Percentiles rank a stretch among this genome's conserved stretches.
Conservation (phyloP, 2,113 vertebrate genomes). For the Notechis scutatus region DNA sequence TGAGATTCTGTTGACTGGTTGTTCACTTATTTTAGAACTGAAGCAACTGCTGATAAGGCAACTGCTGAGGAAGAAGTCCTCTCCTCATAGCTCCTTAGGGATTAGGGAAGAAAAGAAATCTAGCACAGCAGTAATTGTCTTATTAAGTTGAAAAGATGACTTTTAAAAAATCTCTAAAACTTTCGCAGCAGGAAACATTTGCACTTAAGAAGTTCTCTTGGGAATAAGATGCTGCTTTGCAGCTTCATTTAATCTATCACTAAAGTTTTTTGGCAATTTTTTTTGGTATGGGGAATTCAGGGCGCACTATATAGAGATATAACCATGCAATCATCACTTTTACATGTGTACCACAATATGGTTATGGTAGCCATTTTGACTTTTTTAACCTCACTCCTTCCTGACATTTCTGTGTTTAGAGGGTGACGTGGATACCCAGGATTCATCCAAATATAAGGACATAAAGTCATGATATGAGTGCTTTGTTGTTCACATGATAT, state of each 20-base stretch:
- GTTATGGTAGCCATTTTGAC: neutral
- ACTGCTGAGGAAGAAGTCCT: neutral
- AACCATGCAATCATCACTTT: neutral
- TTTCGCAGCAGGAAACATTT: neutral
- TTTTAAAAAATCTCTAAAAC: neutral
- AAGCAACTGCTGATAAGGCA: neutral
- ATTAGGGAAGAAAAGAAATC: conserved; percentile 23
- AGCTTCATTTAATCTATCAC: neutral
- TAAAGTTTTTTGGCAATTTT: neutral
- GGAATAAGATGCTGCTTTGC: neutral
- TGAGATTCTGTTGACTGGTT: conserved; percentile 15
- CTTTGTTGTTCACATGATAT: neutral
- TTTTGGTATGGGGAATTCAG: neutral
- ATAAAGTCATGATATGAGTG: neutral
- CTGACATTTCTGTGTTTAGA: neutral
- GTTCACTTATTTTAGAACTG: conserved; percentile 23
- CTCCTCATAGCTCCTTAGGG: conserved; percentile 36
- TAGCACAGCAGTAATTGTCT: conserved; percentile 38
- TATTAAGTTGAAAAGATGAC: neutral
- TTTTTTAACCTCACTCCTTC: neutral
- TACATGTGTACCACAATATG: neutral
- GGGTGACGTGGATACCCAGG: neutral
- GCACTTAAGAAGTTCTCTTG: neutral
- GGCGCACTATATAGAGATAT: neutral
- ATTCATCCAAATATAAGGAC: neutral